These are phyloP conservation scores for Sporophila hypoxantha DNA, from an alignment of 2,113 vertebrate genomes.

Conservation along the genomic window DNA sequence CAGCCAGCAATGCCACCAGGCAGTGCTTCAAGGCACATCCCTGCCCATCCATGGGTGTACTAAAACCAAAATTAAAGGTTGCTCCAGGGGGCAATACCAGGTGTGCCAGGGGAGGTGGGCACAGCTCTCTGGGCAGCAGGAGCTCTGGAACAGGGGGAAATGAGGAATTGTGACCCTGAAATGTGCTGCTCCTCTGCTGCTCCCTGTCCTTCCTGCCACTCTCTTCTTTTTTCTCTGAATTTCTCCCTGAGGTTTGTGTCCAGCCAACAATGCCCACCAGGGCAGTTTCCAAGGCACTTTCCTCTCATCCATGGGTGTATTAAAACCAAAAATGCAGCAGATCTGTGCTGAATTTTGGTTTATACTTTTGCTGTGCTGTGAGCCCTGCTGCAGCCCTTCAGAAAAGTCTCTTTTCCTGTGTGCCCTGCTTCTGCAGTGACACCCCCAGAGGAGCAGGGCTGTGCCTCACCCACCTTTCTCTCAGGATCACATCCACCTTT, in stretches of 20 bases:
- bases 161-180: rapidly evolving
- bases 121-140: neutral
- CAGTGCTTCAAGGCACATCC: neutral
- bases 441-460: rapidly evolving
- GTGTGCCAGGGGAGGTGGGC: neutral
- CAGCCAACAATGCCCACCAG: neutral
- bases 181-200: no score
- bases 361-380: rapidly evolving
- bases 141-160: neutral
- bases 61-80: no score
- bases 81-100: neutral
- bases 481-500: neutral
- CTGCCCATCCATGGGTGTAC: neutral
- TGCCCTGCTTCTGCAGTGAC: neutral
- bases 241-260: neutral
- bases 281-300: neutral
- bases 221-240: neutral
- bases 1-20: neutral
- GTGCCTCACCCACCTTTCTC: neutral
- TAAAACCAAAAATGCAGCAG: neutral
- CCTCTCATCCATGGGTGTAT: neutral
- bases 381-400: neutral
- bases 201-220: neutral
- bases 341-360: no score
- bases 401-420: neutral